Evolutionary conservation across 2,888 invertebrate species (phyloP), one percentile per base, ranked within the genome.

Genomic region (Amphipoea oculea): DNA sequence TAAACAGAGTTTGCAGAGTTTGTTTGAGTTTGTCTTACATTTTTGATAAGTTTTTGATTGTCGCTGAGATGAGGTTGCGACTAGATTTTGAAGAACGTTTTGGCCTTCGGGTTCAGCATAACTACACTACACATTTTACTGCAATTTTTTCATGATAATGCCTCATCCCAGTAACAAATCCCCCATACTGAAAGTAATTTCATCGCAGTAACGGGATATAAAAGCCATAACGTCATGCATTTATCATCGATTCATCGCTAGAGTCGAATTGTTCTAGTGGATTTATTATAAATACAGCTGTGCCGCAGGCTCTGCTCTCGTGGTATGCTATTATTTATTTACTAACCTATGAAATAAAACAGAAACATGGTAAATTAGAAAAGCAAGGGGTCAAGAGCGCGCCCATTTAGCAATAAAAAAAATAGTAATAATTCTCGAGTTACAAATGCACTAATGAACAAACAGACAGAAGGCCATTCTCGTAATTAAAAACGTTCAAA

Each of bases 161-260:
- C n/a, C 7, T 45, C 60, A 66, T 66, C 45, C n/a, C 51, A 40
- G 23, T 72, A 57, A 71, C 29, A 42, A 72, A 63, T 63, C 20
- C 51, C 57, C 57, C 42, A 36, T 63, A 45, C 63, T 68, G 14
- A 79, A 72, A 79, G 17, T 74, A 73, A 72, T 84, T 63, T 68
- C 51, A 42, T 48, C 48, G 40, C 54, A 57, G 54, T 57, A 9
- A 73, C 20, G 40, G 69, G 54, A 60, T 68, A 79, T 71, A 23
- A 69, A 73, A 66, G 54, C 48, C 54, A 66, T 75, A 83, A 75
- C 72, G 5, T 75, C 68, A 66, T 40, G 23, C n/a, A 51, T 66
- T 73, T 79, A 68, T 79, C 62, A 63, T 63, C 23, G 20, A 63
- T 69, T 76, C 45, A 76, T 74, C 73, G 54, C 57, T 23, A 65